Evolutionary conservation across 1,140 invertebrate genomes (phyloP), one percentile per base, ranked within the genome.

Genomic region (Pararge aegeria): DNA sequence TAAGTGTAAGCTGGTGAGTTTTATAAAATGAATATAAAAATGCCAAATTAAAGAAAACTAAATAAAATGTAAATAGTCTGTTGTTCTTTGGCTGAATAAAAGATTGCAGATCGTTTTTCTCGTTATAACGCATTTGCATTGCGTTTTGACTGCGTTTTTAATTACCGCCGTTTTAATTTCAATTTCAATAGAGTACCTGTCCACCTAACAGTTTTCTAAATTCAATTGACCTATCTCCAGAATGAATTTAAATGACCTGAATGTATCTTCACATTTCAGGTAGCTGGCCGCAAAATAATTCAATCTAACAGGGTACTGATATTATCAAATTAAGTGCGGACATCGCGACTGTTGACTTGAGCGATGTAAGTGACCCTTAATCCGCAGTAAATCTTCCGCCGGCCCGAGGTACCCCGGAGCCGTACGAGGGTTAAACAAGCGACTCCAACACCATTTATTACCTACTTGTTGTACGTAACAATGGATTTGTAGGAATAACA

Each of bases 291-390:
- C 19, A 20, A 44, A 54, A 70, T 75, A 80, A 79, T 78, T 83
- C 77, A 80, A 83, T 83, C 64, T 66, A 64, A 65, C 66, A 62
- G 55, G 67, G 54, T 61, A 62, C 13, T 68, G 78, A 82, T 78
- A 82, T 73, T 75, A 81, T 78, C 76, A 84, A 87, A 84, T 84
- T 76, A 83, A 82, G 74, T 81, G 70, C 75, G 75, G 75, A 84
- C 76, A 80, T 69, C 70, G 69, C 73, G 77, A 83, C 79, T 84
- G 73, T 78, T 81, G 82, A 78, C 80, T 81, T 78, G 78, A 79
- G 72, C 81, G 75, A 81, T 84, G 83, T 81, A 85, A 83, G 81
- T 89, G 86, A 86, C 86, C 83, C 83, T 78, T 83, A 89, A 87
- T 85, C 83, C 86, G 81, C 78, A 75, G 83, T 89, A 87, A 89